phyloP scores from a whole-genome alignment of 1,140 invertebrate species.

The Steinernema khuongi region DNA sequence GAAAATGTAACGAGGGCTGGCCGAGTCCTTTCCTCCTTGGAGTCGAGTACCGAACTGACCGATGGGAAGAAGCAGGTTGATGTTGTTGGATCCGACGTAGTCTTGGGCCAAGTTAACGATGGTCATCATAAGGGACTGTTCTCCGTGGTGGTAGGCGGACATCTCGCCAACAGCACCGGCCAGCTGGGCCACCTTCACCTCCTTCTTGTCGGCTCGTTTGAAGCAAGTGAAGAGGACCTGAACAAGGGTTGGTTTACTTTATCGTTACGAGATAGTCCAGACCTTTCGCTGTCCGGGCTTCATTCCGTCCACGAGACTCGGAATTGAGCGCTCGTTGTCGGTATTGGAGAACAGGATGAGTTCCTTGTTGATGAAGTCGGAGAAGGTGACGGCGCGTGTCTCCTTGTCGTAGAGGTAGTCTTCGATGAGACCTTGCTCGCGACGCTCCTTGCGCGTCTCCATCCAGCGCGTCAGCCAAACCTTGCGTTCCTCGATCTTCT shows the following conservation, averaged over 20 bases:
- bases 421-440: conserved; percentile 29
- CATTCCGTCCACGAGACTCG: conserved; percentile 81
- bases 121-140: conserved; percentile 84
- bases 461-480: conserved; percentile 95
- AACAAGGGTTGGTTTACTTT: conserved; percentile 6
- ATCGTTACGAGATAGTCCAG: background rate
- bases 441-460: conserved; percentile 61
- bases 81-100: conserved; percentile 95
- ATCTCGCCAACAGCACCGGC: conserved; percentile 93
- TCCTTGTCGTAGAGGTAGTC: conserved; percentile 79
- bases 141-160: conserved; percentile 97
- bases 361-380: conserved; percentile 95
- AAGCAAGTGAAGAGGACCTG: conserved; percentile 83
- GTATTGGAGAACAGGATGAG: conserved; percentile 91
- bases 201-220: conserved; percentile 88
- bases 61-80: conserved; percentile 86
- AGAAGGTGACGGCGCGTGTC: conserved; percentile 76
- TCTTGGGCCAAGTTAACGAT: conserved; percentile 98
- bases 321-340: conserved; percentile 93
- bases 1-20: conserved; percentile 96
- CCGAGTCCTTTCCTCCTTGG: conserved; percentile 88
- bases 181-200: conserved; percentile 95
- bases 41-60: conserved; percentile 81
- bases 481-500: conserved; percentile 87
- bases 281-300: conserved; percentile 93